These are phyloP conservation scores for Notolepis coatsorum DNA, from an alignment of 2,797 vertebrate species.

Conservation along the genomic window DNA sequence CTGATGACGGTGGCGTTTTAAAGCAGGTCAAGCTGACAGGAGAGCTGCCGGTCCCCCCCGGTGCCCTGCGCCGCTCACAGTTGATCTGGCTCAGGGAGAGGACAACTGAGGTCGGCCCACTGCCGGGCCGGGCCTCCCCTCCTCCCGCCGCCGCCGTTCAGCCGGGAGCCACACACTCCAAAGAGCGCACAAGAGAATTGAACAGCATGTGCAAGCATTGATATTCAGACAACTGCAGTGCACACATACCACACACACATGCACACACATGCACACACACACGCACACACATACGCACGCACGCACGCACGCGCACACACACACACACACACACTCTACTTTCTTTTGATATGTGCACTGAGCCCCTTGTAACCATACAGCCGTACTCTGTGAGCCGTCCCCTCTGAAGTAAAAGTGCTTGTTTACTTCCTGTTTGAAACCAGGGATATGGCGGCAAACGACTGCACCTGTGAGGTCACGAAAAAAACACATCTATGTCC, in stretches of 20 bases:
- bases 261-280: slow-evolving; percentile 12
- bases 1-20: slow-evolving; percentile 66
- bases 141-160: neutral
- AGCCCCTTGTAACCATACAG: too few relatives aligned
- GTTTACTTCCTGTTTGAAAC: too few relatives aligned
- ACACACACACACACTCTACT: neutral
- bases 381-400: too few relatives aligned
- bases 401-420: too few relatives aligned
- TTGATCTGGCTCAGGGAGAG: slow-evolving; percentile 46
- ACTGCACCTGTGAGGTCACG: too few relatives aligned
- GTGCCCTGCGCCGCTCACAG: slow-evolving; percentile 21
- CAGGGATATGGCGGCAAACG: too few relatives aligned
- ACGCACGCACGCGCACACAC: neutral
- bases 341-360: too few relatives aligned
- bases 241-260: neutral
- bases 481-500: too few relatives aligned
- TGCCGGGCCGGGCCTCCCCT: slow-evolving; percentile 14
- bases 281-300: neutral
- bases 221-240: slow-evolving; percentile 8
- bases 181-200: slow-evolving; percentile 23
- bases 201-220: slow-evolving; percentile 25
- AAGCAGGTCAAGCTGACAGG: slow-evolving; percentile 74
- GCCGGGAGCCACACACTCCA: slow-evolving; percentile 19
- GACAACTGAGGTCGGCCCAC: slow-evolving; percentile 26
- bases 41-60: slow-evolving; percentile 44